phyloP scores from a whole-genome alignment of 2,113 vertebrate genomes.

The Hassar affinis region DNA sequence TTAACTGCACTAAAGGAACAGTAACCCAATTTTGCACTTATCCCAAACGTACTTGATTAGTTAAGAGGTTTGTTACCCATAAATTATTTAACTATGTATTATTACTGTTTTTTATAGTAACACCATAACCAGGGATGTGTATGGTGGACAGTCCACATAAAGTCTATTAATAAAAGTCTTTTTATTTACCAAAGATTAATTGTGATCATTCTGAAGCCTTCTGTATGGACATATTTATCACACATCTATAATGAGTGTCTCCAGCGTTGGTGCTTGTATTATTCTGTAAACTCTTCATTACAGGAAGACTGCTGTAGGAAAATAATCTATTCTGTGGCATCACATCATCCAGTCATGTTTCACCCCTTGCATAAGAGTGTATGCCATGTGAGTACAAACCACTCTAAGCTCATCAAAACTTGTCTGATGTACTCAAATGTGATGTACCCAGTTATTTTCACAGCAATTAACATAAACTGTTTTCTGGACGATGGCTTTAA shows the following conservation, averaged over 20 bases:
- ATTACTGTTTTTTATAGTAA: not conserved
- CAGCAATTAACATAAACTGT: not conserved
- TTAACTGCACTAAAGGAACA: not conserved
- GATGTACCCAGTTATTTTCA: not conserved
- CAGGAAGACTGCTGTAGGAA: not conserved
- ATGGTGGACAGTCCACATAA: not conserved
- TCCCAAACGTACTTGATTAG: not conserved
- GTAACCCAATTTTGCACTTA: not conserved
- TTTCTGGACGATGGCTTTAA: not conserved
- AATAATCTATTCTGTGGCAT: not conserved
- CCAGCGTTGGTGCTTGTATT: not conserved
- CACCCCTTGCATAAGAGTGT: not conserved
- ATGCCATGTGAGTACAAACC: not conserved
- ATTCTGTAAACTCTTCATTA: not conserved
- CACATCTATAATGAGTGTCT: not conserved
- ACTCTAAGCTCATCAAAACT: not conserved
- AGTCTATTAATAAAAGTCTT: not conserved
- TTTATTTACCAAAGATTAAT: not conserved
- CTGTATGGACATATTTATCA: not conserved
- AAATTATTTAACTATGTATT: not conserved
- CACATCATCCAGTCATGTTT: not conserved
- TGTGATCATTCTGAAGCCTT: not conserved
- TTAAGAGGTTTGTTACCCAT: not conserved
- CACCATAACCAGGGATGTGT: not conserved
- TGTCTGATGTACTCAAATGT: not conserved